Base-by-base conservation (phyloP, 2,888 invertebrate genomes). In the Ornithoptera alexandrae region DNA sequence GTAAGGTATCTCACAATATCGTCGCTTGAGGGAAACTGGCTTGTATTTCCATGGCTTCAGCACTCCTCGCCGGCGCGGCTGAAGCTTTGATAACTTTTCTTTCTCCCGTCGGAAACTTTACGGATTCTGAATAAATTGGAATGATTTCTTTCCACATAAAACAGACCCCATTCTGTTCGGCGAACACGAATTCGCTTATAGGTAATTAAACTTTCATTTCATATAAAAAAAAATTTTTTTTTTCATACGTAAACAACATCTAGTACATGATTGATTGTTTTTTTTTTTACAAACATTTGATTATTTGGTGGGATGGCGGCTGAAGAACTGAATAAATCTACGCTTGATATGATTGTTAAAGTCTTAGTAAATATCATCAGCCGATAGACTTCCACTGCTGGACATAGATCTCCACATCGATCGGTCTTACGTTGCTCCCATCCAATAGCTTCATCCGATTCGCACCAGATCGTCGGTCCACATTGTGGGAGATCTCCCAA, bases 1-100 rank as follows among this genome's bases (percentile, higher is more conserved):
- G 87, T 85, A 82, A 85, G 84, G 83, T 84, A 86, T 88, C 81
- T 79, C 79, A 81, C 82, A 86, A 86, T 84, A 85, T 86, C 82
- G 84, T 76, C 77, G 78, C 77, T 77, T 72, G 72, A 74, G 75
- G 78, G 77, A 83, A 82, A 82, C 79, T 84, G 80, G 78, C 77
- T 75, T 79, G 83, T 84, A 82, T 84, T 84, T 80, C 78, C 80
- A 82, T 84, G 80, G 81, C 76, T 81, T 77, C 79, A 75, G 78
- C 76, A 76, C 77, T 79, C 81, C 81, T 74, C 79, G 75, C 74
- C 72, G 76, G 76, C 73, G 75, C 70, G 73, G 73, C 76, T 76
- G 79, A 79, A 78, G 75, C 75, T 81, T 82, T 83, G 81, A 83
- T 81, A 80, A 77, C 73, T 77, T 78, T 78, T 77, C 77, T 77